These are phyloP conservation scores for Caradrina kadenii DNA, from an alignment of 2,888 invertebrate genomes.

Conservation along the genomic window DNA sequence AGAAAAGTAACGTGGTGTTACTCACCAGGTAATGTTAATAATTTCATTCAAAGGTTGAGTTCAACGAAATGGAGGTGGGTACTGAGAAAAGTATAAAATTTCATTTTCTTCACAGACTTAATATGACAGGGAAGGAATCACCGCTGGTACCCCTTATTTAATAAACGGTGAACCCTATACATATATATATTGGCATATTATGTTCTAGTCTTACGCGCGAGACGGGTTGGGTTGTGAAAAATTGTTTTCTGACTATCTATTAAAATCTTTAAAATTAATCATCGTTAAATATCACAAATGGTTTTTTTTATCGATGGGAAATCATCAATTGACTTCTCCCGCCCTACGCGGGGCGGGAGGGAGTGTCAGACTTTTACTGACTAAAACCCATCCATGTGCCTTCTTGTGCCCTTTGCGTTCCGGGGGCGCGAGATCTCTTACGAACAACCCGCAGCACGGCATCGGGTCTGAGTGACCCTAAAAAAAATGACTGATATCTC, in stretches of 20 bases:
- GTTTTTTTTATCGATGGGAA: too few species aligned
- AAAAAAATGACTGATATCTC: too few species aligned
- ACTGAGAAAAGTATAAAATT: slow-evolving; percentile 65
- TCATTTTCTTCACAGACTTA: slow-evolving; percentile 68
- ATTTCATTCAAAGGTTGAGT: slow-evolving; percentile 39
- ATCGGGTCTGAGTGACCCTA: too few species aligned
- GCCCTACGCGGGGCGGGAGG: too few species aligned
- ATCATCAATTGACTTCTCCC: too few species aligned
- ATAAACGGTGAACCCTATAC: slow-evolving; percentile 55
- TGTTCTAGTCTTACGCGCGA: slow-evolving; percentile 18
- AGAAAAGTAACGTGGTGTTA: slow-evolving; percentile 12
- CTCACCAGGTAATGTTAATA: slow-evolving; percentile 29
- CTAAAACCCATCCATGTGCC: too few species aligned
- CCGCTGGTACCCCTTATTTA: slow-evolving; percentile 55
- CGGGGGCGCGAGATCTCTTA: too few species aligned
- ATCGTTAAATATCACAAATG: too few species aligned
- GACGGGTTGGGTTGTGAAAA: slow-evolving; percentile 10
- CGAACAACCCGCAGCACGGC: too few species aligned
- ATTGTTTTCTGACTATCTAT: not conserved
- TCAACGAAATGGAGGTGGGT: slow-evolving; percentile 39
- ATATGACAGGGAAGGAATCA: slow-evolving; percentile 71
- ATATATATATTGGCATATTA: slow-evolving; percentile 30
- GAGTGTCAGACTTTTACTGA: too few species aligned
- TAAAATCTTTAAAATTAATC: too few species aligned
- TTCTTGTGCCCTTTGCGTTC: too few species aligned